Evolutionary conservation across 1,140 invertebrate genomes (phyloP), one percentile per base, ranked within the genome.

Genomic region (Drosophila pseudoananassae): DNA sequence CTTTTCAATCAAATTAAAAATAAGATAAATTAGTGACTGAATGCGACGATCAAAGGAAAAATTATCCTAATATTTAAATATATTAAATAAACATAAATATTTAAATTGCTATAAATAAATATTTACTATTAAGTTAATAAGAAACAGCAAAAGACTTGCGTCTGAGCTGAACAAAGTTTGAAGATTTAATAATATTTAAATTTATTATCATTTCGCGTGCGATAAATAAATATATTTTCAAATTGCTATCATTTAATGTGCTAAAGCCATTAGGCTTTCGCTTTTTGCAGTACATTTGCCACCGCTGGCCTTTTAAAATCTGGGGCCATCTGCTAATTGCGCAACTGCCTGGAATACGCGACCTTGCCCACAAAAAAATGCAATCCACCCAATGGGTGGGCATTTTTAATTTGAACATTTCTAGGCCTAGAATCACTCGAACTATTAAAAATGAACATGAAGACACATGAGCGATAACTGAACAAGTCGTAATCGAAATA

Each of bases 361-460:
- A 74, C 71, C 69, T 74, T 74, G 51, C 45, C 46, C 38, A 51
- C 27, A 23, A 9, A 38, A 38, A 51, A 79, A 46, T 64, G 57
- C 40, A 55, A 64, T 45, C 17, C 51, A 29, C 20, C 10, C 4
- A 10, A 17, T 64, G 63, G 60, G 6, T 43, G 7, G 12, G 33
- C 14, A 52, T 60, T 71, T 61, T 25, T 57, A 83, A 60, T 53
- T 72, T 25, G 6, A 52, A 17, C 38, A 73, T 66, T 55, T 55
- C n/a, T 8, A 36, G 12, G 20, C 29, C n/a, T 40, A 33, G 6
- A 20, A 47, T 15, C 17, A 47, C 61, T 49, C 47, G 7, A 78
- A 46, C 31, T 10, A 69, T 57, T 59, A 29, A 31, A 47, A 58
- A 38, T 8, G 10, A 20, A 38, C 33, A 36, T 8, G 8, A 7